Percentiles rank a stretch among this genome's conserved stretches.
These are phyloP conservation scores for Oreochromis tanganicae DNA, from an alignment of 2,113 vertebrate genomes.

Conservation along the genomic window DNA sequence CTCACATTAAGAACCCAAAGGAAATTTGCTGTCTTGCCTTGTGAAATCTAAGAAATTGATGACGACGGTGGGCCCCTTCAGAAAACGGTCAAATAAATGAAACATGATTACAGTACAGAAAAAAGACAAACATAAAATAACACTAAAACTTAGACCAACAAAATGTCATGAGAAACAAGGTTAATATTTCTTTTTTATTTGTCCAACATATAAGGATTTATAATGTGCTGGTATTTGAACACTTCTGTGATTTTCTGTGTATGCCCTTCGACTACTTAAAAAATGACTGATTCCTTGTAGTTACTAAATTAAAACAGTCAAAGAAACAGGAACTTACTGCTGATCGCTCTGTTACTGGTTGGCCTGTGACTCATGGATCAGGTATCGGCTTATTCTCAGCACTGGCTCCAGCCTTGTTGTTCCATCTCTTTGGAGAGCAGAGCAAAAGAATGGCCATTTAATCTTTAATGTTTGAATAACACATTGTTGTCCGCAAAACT, in stretches of 20 bases:
- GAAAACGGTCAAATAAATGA: background rate
- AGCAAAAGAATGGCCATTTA: background rate
- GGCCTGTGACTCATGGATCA: slow-evolving; percentile 10
- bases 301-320: background rate
- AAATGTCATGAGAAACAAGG: background rate
- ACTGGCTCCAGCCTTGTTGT: slow-evolving; percentile 4
- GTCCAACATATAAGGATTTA: background rate
- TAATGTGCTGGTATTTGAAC: background rate
- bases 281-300: background rate
- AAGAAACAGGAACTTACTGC: background rate
- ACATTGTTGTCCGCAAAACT: background rate
- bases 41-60: background rate
- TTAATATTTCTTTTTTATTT: background rate
- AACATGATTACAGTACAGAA: background rate
- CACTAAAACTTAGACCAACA: background rate
- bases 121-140: background rate
- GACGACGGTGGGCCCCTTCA: background rate
- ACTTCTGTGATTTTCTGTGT: background rate
- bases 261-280: background rate
- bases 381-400: slow-evolving; percentile 39
- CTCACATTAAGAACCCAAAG: background rate
- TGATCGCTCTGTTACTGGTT: background rate
- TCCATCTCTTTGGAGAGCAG: slow-evolving; percentile 28
- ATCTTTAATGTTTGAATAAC: background rate
- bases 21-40: background rate